Conservation (phyloP, 2,113 vertebrate species). For the Andinoacara biseriatus region DNA sequence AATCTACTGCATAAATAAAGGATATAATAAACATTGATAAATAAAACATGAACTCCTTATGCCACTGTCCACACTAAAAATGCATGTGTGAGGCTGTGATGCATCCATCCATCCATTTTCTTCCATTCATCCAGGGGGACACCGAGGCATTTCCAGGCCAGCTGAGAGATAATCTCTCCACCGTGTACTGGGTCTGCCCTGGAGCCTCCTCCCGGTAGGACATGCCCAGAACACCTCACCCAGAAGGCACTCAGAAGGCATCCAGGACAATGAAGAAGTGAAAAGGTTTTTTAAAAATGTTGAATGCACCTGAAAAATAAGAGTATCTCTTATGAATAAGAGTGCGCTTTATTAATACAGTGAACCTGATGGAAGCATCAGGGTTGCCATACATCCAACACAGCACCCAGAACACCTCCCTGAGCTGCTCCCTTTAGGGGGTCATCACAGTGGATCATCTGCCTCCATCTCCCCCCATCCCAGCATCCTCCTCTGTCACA, state of each 20-base stretch:
- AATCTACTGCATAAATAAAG: neutral
- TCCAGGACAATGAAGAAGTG: too few species aligned
- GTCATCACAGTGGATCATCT: neutral
- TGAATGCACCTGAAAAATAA: fast-evolving
- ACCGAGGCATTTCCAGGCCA: too few species aligned
- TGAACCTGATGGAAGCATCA: neutral
- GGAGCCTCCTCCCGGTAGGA: too few species aligned
- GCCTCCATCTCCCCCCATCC: neutral
- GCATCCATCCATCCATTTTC: too few species aligned
- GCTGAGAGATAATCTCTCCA: too few species aligned
- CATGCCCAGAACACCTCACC: too few species aligned
- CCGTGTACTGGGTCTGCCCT: too few species aligned
- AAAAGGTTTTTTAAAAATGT: too few species aligned
- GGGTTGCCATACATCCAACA: neutral
- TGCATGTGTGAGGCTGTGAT: fast-evolving
- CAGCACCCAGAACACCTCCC: neutral
- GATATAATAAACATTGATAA: neutral
- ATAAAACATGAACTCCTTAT: fast-evolving
- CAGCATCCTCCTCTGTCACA: neutral
- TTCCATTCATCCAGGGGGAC: too few species aligned
- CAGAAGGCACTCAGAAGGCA: too few species aligned
- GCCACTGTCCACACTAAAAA: neutral
- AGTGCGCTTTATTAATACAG: neutral
- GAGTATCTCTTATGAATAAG: neutral
- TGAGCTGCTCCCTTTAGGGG: neutral